Conservation (phyloP, 2,797 vertebrate genomes). For the Australoheros facetus region DNA sequence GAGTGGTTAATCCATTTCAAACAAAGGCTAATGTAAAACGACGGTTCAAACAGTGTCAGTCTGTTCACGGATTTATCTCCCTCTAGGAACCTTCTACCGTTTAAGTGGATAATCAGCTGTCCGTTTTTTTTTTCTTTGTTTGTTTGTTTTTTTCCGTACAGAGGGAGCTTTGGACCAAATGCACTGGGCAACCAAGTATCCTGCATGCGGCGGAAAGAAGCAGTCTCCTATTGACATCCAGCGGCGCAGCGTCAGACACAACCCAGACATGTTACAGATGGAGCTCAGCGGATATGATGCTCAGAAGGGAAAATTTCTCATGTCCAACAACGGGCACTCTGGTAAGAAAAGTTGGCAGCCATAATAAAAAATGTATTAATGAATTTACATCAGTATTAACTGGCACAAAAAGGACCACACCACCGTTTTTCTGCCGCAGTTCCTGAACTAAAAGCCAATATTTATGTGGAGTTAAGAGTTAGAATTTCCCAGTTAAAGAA, state of each 20-base stretch:
- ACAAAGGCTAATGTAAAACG: neutral
- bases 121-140: neutral
- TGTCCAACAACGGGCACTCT: conserved; percentile 91
- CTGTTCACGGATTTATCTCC: neutral
- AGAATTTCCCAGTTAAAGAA: neutral
- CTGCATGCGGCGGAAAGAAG: conserved; percentile 77
- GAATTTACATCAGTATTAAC: neutral
- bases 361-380: neutral
- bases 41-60: neutral
- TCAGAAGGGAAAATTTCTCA: conserved; percentile 71
- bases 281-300: conserved; percentile 82
- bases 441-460: neutral
- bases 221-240: conserved; percentile 92
- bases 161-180: conserved; percentile 85
- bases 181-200: conserved; percentile 85
- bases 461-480: neutral
- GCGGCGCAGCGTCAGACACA: conserved; percentile 78
- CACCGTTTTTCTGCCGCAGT: neutral
- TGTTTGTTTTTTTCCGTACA: conserved; percentile 35
- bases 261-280: conserved; percentile 76
- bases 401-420: fast-evolving
- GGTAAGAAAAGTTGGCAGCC: conserved; percentile 72
- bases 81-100: neutral
- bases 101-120: neutral
- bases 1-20: neutral